Conservation (phyloP, 2,797 vertebrate species). For the Chromis chromis region DNA sequence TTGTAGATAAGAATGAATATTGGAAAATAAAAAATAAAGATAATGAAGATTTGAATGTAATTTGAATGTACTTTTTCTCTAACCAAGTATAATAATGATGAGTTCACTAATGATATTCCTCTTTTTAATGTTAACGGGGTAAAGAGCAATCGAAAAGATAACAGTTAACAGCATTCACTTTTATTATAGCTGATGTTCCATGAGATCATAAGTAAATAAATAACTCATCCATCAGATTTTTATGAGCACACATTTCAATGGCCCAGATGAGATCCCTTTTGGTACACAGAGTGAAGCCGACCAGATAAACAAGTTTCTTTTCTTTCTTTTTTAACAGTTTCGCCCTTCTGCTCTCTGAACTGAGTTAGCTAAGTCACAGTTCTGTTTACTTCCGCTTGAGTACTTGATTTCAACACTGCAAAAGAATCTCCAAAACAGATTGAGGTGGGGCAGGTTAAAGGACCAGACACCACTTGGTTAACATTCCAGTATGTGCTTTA, state of each 20-base stretch:
- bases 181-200: not conserved
- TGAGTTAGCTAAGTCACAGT: not conserved
- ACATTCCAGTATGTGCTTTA: constrained; percentile 3
- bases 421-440: not conserved
- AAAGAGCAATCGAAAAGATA: no score
- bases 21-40: not conserved
- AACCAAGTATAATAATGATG: not conserved
- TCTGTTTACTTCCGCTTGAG: not conserved
- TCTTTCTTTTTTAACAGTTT: not conserved
- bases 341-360: not conserved
- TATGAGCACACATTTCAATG: not conserved
- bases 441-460: constrained; percentile 21
- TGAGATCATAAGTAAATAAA: not conserved
- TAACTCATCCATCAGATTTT: not conserved
- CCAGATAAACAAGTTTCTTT: not conserved
- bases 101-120: not conserved
- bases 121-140: not conserved
- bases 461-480: not conserved
- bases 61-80: not conserved
- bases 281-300: not conserved
- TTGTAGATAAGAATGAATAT: no score
- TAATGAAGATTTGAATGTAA: not conserved
- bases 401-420: not conserved
- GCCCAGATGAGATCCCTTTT: not conserved
- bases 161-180: not conserved